Evolutionary conservation across 2,797 vertebrate species (phyloP).

Genomic region (Acrossocheilus wenchowensis): DNA sequence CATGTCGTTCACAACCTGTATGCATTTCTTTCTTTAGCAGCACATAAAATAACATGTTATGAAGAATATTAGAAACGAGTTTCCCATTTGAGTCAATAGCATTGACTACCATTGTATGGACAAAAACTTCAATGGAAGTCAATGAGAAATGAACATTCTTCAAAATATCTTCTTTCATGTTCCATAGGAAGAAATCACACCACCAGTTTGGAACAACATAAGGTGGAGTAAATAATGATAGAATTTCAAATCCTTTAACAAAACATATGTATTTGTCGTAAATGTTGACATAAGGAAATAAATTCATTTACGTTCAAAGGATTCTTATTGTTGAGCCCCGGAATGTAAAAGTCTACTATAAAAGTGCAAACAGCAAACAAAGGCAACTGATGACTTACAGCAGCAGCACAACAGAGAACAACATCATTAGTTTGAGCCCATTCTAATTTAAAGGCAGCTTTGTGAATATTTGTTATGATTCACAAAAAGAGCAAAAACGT

Average conservation of each 20-base stretch:
- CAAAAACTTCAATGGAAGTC: neutral
- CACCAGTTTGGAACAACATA: neutral
- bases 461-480: constrained; percentile 42
- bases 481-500: constrained; percentile 20
- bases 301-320: neutral
- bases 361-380: constrained; percentile 57
- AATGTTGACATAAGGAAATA: neutral
- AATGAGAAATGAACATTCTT: neutral
- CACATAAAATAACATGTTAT: neutral
- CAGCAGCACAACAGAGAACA: constrained; percentile 41
- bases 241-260: neutral
- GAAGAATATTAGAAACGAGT: neutral
- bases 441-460: constrained; percentile 47
- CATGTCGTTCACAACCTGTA: neutral
- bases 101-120: neutral
- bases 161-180: neutral
- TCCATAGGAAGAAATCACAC: neutral
- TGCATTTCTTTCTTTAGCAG: neutral
- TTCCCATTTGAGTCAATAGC: neutral
- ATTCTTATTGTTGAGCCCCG: constrained; percentile 13
- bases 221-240: neutral
- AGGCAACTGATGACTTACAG: constrained; percentile 49
- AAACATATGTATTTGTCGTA: neutral
- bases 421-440: constrained; percentile 29
- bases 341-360: constrained; percentile 7